phyloP scores from a whole-genome alignment of 2,113 vertebrate species.

The Dolichallabes microphthalmus region DNA sequence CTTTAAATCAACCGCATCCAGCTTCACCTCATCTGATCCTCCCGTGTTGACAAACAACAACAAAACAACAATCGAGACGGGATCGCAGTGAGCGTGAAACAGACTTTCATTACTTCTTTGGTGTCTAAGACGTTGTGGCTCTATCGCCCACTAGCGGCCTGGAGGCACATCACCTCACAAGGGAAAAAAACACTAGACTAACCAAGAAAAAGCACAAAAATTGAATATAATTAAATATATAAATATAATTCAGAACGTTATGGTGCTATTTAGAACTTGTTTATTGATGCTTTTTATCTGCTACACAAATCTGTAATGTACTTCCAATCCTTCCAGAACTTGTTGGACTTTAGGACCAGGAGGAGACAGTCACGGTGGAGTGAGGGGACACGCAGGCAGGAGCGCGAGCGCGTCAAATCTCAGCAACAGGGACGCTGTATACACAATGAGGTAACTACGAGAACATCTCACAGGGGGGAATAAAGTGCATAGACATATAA shows the following conservation, averaged over 20 bases:
- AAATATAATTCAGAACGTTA: not conserved
- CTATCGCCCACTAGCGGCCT: constrained; percentile 5
- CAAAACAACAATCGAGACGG: not conserved
- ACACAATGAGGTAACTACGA: constrained; percentile 58
- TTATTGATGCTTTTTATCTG: not conserved
- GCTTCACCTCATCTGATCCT: not conserved
- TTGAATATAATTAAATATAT: not conserved
- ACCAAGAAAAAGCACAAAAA: not conserved
- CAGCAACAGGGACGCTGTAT: constrained; percentile 55
- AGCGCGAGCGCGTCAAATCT: constrained; percentile 57
- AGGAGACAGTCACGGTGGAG: constrained; percentile 17
- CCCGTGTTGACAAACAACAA: not conserved
- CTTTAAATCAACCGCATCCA: not conserved
- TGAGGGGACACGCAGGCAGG: constrained; percentile 46
- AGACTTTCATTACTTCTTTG: not conserved
- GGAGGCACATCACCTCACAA: not conserved
- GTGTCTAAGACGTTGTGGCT: not conserved
- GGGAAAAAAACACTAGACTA: not conserved
- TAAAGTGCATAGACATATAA: not conserved
- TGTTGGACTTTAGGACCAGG: constrained; percentile 53
- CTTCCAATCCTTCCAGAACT: fast-evolving
- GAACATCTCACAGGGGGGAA: not conserved
- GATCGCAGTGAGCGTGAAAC: not conserved
- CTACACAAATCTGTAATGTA: not conserved
- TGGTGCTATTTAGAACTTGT: not conserved